Evolutionary conservation across 2,113 vertebrate genomes (phyloP).

Genomic region (Dipodomys spectabilis): DNA sequence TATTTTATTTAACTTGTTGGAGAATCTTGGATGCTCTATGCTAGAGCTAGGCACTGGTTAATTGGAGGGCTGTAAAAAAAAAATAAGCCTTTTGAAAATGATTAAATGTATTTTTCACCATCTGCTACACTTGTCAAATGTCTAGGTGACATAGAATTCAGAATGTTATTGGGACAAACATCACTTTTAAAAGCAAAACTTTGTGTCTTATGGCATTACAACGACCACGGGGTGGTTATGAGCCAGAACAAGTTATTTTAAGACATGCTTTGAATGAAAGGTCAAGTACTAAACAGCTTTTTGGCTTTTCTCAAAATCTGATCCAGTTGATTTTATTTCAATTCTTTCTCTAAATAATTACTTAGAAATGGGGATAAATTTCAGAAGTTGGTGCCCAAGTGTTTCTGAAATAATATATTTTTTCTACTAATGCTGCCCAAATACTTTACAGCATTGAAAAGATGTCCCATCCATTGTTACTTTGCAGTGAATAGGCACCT

Average conservation of each 20-base stretch:
- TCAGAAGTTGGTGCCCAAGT: neutral
- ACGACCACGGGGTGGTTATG: neutral
- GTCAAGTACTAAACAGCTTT: neutral
- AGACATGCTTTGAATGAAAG: neutral
- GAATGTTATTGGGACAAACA: neutral
- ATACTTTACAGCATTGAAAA: neutral
- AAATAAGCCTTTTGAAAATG: neutral
- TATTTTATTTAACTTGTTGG: neutral
- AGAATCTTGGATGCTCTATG: neutral
- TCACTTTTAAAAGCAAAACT: neutral
- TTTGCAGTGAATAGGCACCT: neutral
- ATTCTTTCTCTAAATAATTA: constrained; percentile 4
- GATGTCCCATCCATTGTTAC: neutral
- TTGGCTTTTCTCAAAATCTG: constrained; percentile 9
- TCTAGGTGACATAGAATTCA: neutral
- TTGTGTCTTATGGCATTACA: neutral
- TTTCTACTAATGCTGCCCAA: neutral
- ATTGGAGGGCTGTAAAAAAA: neutral
- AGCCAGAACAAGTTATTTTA: constrained; percentile 30
- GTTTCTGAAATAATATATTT: constrained; percentile 13
- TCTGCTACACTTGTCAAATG: neutral
- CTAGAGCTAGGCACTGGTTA: neutral
- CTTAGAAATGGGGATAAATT: neutral
- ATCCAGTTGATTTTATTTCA: constrained; percentile 1
- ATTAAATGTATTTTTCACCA: neutral